These are phyloP conservation scores for Tineola bisselliella DNA, from an alignment of 2,888 invertebrate species.

Conservation along the genomic window DNA sequence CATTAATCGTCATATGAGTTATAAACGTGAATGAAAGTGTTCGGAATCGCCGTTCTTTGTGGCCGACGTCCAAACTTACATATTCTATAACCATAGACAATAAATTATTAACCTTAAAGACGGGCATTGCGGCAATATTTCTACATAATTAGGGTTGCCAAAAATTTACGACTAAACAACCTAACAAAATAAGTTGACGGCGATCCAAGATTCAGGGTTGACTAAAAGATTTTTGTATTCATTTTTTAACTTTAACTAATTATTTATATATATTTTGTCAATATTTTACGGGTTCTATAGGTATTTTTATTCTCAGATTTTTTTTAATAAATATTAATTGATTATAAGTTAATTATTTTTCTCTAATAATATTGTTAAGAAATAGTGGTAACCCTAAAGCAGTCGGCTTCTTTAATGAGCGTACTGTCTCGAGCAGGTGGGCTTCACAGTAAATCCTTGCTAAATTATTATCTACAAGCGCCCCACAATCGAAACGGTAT, in stretches of 20 bases:
- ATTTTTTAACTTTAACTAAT: too few relatives aligned
- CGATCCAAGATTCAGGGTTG: not conserved
- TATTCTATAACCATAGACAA: not conserved
- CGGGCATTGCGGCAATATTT: not conserved
- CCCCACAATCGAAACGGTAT: not conserved
- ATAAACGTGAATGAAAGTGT: not conserved
- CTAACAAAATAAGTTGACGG: not conserved
- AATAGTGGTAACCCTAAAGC: not conserved
- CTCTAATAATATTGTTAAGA: not conserved
- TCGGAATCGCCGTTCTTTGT: not conserved
- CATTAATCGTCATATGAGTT: too few relatives aligned
- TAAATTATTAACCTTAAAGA: not conserved
- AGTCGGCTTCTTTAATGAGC: conserved; percentile 1
- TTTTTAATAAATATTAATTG: too few relatives aligned
- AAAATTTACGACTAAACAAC: not conserved
- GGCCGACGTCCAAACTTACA: not conserved
- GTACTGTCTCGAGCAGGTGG: conserved; percentile 4
- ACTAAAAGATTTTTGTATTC: too few relatives aligned
- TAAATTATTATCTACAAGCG: not conserved
- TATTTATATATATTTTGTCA: too few relatives aligned
- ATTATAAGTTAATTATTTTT: too few relatives aligned
- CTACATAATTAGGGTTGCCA: not conserved
- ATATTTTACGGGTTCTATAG: too few relatives aligned
- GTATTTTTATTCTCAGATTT: too few relatives aligned
- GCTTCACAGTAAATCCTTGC: conserved; percentile 1